Percentiles rank a stretch among this genome's conserved stretches.
These are phyloP conservation scores for Proisotoma minuta DNA, from an alignment of 2,888 invertebrate species.

Conservation along the genomic window DNA sequence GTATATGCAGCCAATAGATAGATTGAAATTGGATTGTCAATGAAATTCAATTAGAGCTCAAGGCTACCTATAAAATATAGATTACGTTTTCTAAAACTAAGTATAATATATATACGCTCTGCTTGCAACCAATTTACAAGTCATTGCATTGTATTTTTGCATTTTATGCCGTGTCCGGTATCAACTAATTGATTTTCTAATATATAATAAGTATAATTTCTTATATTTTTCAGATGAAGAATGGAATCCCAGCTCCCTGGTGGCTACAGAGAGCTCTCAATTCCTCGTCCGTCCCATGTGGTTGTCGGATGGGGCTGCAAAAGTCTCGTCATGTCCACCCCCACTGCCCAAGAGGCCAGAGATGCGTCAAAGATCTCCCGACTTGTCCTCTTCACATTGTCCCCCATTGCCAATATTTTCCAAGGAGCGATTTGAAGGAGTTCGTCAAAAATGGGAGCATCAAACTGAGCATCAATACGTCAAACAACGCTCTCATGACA, in stretches of 20 bases:
- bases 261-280: constrained; percentile 53
- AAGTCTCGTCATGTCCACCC: constrained; percentile 50
- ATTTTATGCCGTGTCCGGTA: background rate
- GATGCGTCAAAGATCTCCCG: constrained; percentile 43
- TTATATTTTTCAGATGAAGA: constrained; percentile 64
- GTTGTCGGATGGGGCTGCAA: constrained; percentile 51
- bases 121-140: too few species aligned
- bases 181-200: background rate
- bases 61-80: too few species aligned
- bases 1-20: too few species aligned
- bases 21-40: too few species aligned
- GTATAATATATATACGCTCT: too few species aligned
- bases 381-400: constrained; percentile 49
- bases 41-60: too few species aligned
- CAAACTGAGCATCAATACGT: constrained; percentile 45
- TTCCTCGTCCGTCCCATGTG: constrained; percentile 56
- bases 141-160: background rate
- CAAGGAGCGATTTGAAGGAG: constrained; percentile 44
- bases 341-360: constrained; percentile 49
- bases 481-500: constrained; percentile 45
- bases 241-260: constrained; percentile 56
- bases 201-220: constrained; percentile 3
- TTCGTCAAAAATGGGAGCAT: constrained; percentile 47
- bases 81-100: too few species aligned
- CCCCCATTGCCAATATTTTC: constrained; percentile 47